phyloP scores from a whole-genome alignment of 2,797 vertebrate genomes.

The Scolopax rusticola region DNA sequence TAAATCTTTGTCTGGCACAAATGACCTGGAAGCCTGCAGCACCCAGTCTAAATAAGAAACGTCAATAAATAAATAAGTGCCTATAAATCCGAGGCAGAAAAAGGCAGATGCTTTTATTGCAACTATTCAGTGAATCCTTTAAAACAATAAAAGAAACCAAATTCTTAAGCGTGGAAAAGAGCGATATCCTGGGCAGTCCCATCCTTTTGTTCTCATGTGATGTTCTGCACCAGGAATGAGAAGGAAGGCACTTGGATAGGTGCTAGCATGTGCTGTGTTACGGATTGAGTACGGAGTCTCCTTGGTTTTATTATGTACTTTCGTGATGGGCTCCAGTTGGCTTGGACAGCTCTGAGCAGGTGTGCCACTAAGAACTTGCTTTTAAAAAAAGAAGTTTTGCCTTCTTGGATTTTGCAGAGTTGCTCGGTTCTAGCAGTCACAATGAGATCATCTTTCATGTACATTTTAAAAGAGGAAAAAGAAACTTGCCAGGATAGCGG shows the following conservation, averaged over 20 bases:
- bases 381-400: not conserved
- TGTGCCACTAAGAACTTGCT: not conserved
- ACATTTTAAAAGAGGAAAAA: not conserved
- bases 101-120: not conserved
- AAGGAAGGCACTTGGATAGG: not conserved
- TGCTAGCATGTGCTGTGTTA: rapidly evolving
- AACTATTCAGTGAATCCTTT: not conserved
- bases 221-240: not conserved
- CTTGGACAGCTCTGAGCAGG: not conserved
- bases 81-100: not conserved
- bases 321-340: not conserved
- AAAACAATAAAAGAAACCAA: not conserved
- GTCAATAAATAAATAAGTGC: not conserved
- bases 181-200: not conserved
- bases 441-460: not conserved
- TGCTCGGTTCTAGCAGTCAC: not conserved
- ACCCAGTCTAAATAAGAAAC: not conserved
- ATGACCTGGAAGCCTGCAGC: not conserved
- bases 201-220: not conserved
- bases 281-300: not conserved
- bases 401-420: not conserved
- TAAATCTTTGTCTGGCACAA: not conserved
- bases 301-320: not conserved
- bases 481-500: not conserved
- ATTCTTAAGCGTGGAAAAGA: not conserved